phyloP scores from a whole-genome alignment of 2,113 vertebrate species.

The Nannobrachium achirus region DNA sequence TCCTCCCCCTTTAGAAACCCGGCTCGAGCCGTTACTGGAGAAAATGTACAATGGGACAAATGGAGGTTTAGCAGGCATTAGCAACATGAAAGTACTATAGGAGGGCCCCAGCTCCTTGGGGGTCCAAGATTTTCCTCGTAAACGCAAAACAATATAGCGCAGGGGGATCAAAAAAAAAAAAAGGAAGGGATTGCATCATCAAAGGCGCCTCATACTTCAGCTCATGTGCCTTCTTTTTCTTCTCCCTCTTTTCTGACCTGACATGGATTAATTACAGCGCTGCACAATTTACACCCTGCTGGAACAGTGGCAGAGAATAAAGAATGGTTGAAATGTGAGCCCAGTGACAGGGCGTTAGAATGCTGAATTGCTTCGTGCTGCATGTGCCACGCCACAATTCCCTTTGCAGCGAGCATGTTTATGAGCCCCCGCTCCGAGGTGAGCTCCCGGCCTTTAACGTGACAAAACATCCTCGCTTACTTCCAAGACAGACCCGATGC shows the following conservation, averaged over 20 bases:
- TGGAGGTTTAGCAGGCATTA: slow-evolving; percentile 63
- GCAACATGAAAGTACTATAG: slow-evolving; percentile 74
- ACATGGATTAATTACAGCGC: slow-evolving; percentile 80
- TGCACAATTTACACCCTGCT: slow-evolving; percentile 50
- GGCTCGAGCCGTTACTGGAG: slow-evolving; percentile 38
- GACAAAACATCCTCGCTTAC: slow-evolving; percentile 60
- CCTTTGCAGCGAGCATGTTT: slow-evolving; percentile 56
- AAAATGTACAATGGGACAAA: slow-evolving; percentile 58
- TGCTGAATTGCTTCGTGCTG: slow-evolving; percentile 66
- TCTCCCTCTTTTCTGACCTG: slow-evolving; percentile 64
- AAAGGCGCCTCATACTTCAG: slow-evolving; percentile 73
- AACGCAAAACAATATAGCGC: slow-evolving; percentile 69
- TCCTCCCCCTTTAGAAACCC: slow-evolving; percentile 36
- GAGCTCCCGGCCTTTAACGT: slow-evolving; percentile 63
- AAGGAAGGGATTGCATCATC: slow-evolving; percentile 67
- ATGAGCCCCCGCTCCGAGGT: slow-evolving; percentile 48
- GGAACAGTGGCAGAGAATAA: slow-evolving; percentile 70
- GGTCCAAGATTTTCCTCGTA: slow-evolving; percentile 66
- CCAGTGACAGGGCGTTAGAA: slow-evolving; percentile 66
- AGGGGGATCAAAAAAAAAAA: too few relatives aligned
- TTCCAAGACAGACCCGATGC: slow-evolving; percentile 45
- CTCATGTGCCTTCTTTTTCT: slow-evolving; percentile 28
- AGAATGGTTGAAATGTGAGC: slow-evolving; percentile 74
- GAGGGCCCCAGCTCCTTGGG: slow-evolving; percentile 66
- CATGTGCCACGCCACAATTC: slow-evolving; percentile 42